Conservation (phyloP, 2,888 invertebrate species). For the Lasiommata megera region DNA sequence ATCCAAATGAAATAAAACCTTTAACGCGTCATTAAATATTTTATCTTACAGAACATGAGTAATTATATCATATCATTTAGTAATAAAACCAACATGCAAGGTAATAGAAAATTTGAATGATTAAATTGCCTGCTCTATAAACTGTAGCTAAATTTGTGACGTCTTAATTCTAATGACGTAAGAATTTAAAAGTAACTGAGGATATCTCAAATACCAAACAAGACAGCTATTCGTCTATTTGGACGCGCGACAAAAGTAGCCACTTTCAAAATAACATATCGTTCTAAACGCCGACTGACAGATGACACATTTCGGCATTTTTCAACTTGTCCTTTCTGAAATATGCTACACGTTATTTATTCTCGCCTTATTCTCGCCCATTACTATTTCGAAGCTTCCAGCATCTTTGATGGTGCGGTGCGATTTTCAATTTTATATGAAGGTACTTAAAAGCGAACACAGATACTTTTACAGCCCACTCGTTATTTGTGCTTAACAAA, state of each 20-base stretch:
- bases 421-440: slow-evolving; percentile 44
- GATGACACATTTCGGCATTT: slow-evolving; percentile 81
- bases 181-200: slow-evolving; percentile 9
- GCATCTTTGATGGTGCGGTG: slow-evolving; percentile 34
- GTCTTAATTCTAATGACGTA: slow-evolving; percentile 1
- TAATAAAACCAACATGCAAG: background rate
- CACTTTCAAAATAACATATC: slow-evolving; percentile 71
- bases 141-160: background rate
- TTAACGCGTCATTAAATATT: no score
- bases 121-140: background rate
- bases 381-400: slow-evolving; percentile 41
- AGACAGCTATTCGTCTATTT: slow-evolving; percentile 70
- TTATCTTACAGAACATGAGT: no score
- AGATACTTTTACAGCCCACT: slow-evolving; percentile 12
- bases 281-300: slow-evolving; percentile 80
- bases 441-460: slow-evolving; percentile 36
- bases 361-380: slow-evolving; percentile 49
- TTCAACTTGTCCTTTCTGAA: slow-evolving; percentile 79
- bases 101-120: background rate
- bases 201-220: slow-evolving; percentile 50
- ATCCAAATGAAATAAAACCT: no score
- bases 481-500: slow-evolving; percentile 37
- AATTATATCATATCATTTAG: background rate
- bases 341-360: slow-evolving; percentile 58
- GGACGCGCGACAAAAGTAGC: slow-evolving; percentile 61